These are phyloP conservation scores for Ephestia elutella DNA, from an alignment of 1,140 invertebrate genomes.

Conservation along the genomic window DNA sequence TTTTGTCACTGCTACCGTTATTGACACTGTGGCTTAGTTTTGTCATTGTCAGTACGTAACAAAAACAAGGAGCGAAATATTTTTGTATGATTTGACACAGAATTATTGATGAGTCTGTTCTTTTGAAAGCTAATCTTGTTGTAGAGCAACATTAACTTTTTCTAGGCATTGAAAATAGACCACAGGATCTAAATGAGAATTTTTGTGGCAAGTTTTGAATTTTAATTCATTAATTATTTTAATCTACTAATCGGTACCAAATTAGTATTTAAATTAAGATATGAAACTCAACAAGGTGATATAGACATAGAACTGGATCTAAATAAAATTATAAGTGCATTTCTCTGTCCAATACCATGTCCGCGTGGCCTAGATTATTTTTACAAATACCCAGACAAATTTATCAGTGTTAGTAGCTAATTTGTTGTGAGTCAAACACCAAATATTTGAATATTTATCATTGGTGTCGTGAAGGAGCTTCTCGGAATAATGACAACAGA, in stretches of 20 bases:
- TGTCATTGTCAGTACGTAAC: not conserved
- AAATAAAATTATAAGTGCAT: not conserved
- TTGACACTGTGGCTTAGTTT: constrained; percentile 4
- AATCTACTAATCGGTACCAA: no score
- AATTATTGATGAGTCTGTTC: not conserved
- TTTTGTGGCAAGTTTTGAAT: no score
- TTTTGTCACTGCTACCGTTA: not conserved
- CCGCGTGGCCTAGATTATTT: no score
- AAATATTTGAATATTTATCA: constrained; percentile 21
- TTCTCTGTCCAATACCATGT: not conserved
- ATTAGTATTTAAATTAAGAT: no score
- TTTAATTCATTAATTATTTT: no score
- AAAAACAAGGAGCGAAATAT: not conserved
- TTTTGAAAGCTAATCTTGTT: not conserved
- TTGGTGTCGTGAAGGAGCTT: constrained; percentile 13
- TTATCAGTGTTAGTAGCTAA: constrained; percentile 6
- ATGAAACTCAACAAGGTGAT: no score
- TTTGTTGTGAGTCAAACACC: constrained; percentile 39
- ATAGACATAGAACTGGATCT: no score
- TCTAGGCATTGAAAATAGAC: no score
- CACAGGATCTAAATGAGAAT: no score
- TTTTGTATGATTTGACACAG: constrained; percentile 11
- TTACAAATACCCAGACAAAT: no score
- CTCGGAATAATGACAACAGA: not conserved
- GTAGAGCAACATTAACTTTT: no score